These are phyloP conservation scores for Quiscalus mexicanus DNA, from an alignment of 2,113 vertebrate genomes.

Conservation along the genomic window DNA sequence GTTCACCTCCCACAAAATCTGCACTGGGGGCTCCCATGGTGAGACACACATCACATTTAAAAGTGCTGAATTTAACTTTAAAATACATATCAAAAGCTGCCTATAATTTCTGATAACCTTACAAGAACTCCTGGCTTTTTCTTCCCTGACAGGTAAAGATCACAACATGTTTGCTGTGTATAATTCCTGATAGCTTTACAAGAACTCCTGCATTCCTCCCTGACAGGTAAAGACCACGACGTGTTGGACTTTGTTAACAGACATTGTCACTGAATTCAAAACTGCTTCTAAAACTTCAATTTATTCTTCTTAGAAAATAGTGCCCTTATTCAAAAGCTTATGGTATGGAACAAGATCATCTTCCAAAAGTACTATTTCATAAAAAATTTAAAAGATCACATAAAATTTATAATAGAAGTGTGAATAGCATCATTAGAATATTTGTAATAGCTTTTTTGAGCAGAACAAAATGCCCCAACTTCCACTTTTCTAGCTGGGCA, in stretches of 20 bases:
- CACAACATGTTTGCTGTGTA: neutral
- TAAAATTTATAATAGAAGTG: neutral
- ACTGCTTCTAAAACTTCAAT: neutral
- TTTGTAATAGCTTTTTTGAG: conserved; percentile 23
- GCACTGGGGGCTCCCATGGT: neutral
- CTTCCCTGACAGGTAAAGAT: neutral
- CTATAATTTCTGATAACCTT: neutral
- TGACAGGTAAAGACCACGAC: neutral
- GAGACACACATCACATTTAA: neutral
- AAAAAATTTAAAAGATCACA: neutral
- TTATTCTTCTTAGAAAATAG: neutral
- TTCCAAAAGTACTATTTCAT: neutral
- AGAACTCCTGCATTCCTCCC: neutral
- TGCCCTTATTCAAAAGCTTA: neutral
- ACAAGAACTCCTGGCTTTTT: neutral
- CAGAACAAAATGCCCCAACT: conserved; percentile 17
- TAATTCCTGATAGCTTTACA: neutral
- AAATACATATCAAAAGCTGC: neutral
- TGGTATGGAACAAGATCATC: neutral
- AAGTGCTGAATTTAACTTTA: neutral
- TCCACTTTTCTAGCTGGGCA: conserved; percentile 16
- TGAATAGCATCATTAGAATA: neutral
- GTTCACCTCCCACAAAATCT: neutral
- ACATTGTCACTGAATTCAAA: neutral
- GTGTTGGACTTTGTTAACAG: neutral